These are phyloP conservation scores for Amblyraja radiata DNA, from an alignment of 2,797 vertebrate genomes.

Conservation along the genomic window DNA sequence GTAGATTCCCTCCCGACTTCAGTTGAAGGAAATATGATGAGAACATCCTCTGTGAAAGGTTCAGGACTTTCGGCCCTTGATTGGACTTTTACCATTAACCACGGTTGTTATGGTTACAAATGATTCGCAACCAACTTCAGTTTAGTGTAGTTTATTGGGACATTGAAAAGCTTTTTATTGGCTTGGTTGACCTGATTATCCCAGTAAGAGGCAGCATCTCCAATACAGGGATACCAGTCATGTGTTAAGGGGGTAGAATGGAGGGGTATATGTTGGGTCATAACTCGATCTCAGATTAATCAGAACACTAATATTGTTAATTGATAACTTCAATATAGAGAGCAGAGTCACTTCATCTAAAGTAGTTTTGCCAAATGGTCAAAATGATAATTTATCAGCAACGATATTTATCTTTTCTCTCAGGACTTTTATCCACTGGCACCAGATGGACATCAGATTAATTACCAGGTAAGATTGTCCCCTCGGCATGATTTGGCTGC, in stretches of 20 bases:
- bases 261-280: no score
- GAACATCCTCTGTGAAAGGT: neutral
- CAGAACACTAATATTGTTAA: no score
- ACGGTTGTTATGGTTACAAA: neutral
- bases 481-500: neutral
- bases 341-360: neutral
- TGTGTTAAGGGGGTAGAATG: neutral
- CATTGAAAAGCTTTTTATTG: no score
- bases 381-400: conserved; percentile 49
- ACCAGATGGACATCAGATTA: conserved; percentile 77
- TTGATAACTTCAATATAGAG: neutral
- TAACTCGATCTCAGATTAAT: neutral
- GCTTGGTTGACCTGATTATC: neutral
- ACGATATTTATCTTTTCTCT: conserved; percentile 36
- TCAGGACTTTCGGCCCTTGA: neutral
- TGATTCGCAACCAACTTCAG: no score
- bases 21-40: neutral
- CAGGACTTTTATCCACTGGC: conserved; percentile 68
- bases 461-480: conserved; percentile 77
- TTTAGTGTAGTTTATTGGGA: no score
- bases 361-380: conserved; percentile 45
- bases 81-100: neutral
- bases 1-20: neutral
- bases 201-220: no score
- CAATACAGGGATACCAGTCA: neutral